phyloP scores from a whole-genome alignment of 2,888 invertebrate genomes.

The Sesamia inferens region DNA sequence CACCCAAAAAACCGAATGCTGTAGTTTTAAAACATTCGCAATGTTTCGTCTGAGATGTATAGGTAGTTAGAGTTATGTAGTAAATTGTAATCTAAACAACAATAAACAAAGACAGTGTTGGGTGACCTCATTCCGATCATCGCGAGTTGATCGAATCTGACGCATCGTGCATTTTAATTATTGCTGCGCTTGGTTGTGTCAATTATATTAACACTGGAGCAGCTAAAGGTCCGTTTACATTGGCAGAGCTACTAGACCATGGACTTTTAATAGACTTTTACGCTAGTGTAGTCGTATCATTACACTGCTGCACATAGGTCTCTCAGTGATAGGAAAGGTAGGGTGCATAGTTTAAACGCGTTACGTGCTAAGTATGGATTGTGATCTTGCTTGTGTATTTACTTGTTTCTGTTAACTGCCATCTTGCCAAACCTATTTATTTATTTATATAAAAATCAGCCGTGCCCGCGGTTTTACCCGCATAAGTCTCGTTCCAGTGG shows the following conservation, averaged over 20 bases:
- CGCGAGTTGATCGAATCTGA: constrained; percentile 72
- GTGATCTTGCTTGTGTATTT: neutral
- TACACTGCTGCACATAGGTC: neutral
- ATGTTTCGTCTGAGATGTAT: constrained; percentile 4
- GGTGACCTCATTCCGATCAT: constrained; percentile 78
- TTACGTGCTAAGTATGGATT: neutral
- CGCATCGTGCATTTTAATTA: constrained; percentile 76
- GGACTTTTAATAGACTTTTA: neutral
- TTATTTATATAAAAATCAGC: neutral
- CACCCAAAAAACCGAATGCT: constrained; percentile 10
- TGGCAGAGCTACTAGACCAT: neutral
- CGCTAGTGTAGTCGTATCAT: neutral
- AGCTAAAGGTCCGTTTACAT: constrained; percentile 33
- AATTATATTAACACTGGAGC: constrained; percentile 60
- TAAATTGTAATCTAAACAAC: constrained; percentile 72
- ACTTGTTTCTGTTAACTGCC: neutral
- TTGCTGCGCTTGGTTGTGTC: constrained; percentile 66
- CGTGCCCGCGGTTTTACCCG: no score
- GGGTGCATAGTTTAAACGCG: neutral
- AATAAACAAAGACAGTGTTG: constrained; percentile 75
- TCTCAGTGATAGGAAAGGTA: neutral
- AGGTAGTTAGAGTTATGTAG: constrained; percentile 10
- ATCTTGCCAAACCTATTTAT: neutral
- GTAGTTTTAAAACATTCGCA: constrained; percentile 13
- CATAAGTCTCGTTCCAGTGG: no score